Evolutionary conservation across 2,797 vertebrate species (phyloP).

Genomic region (Lycodopsis pacificus): DNA sequence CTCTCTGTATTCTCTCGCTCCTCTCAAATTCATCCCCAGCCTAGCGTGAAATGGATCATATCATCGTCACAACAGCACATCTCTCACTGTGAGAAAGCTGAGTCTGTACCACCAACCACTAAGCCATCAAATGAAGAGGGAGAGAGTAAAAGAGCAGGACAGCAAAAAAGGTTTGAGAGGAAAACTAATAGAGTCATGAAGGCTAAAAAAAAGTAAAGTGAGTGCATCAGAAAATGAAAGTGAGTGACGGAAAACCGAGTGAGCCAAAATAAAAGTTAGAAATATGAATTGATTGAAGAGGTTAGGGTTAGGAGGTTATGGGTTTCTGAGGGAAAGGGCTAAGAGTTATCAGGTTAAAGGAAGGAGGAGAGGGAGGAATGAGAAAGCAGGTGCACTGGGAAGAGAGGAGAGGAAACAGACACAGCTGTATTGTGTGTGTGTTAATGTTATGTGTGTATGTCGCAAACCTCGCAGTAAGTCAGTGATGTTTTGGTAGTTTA

Average conservation of each 20-base stretch:
- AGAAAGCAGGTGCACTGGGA: not conserved
- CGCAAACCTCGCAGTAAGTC: conserved; percentile 37
- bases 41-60: conserved; percentile 82
- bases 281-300: conserved; percentile 5
- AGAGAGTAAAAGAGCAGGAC: not conserved
- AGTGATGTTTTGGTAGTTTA: conserved; percentile 7
- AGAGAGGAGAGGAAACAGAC: not conserved
- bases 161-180: not conserved
- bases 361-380: not conserved
- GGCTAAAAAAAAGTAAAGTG: not conserved
- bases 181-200: no score
- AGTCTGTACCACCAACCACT: conserved; percentile 48
- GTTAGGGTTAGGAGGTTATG: no score
- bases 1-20: conserved; percentile 27
- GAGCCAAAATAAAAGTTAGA: not conserved
- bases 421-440: conserved; percentile 10
- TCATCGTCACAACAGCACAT: conserved; percentile 67
- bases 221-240: not conserved
- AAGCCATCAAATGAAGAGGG: conserved; percentile 47
- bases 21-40: conserved; percentile 71
- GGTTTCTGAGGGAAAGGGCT: no score
- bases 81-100: conserved; percentile 56
- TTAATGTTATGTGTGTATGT: conserved; percentile 26
- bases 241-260: not conserved
- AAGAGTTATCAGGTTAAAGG: not conserved